A percentile compares a stretch with the other conserved stretches of the same genome.
Conservation (phyloP, 2,113 vertebrate genomes). For the Nycticebus coucang region DNA sequence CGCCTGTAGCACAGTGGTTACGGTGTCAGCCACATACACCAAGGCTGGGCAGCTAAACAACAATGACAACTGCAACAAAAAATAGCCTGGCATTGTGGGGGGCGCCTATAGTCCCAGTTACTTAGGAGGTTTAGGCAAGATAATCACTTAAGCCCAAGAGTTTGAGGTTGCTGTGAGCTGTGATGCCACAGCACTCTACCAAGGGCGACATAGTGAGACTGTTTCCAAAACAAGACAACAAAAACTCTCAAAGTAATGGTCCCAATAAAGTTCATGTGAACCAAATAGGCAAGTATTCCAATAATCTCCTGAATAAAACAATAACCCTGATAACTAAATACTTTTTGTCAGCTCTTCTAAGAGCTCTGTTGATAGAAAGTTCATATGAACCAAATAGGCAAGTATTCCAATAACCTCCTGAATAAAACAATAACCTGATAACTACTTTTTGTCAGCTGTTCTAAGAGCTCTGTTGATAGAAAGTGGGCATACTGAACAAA, state of each 20-base stretch:
- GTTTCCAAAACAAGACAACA: too few species aligned
- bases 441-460: neutral
- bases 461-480: neutral
- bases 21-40: too few species aligned
- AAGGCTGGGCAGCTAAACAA: too few species aligned
- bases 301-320: neutral
- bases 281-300: neutral
- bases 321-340: neutral
- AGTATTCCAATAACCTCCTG: neutral
- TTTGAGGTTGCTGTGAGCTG: too few species aligned
- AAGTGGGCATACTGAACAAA: neutral
- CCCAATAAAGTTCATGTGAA: neutral
- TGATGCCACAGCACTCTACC: too few species aligned
- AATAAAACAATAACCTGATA: neutral
- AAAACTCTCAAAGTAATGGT: neutral
- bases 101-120: too few species aligned
- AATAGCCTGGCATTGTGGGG: too few species aligned
- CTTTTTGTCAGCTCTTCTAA: neutral
- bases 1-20: too few species aligned
- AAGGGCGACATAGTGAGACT: too few species aligned
- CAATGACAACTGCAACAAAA: too few species aligned
- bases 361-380: neutral
- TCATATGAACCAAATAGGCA: neutral
- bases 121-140: too few species aligned
- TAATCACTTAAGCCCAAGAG: too few species aligned